Base-by-base conservation (phyloP, 2,888 invertebrate species). In the Marronus borbonicus region DNA sequence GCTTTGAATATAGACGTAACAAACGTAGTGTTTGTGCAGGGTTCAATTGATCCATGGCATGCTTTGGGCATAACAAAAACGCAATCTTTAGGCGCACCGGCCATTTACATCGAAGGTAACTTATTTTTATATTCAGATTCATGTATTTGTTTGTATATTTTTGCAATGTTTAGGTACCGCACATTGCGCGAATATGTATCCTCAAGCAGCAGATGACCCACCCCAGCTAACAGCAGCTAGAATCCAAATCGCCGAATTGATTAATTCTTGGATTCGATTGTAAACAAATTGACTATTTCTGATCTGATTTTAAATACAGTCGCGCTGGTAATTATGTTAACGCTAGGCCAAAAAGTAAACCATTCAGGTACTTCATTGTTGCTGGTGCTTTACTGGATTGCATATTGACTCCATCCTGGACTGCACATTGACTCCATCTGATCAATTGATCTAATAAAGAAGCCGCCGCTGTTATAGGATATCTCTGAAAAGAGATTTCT, bases 161-260 rank as follows among this genome's bases (percentile, higher is more conserved):
- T 44, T 44, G 10, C 44, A 44, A 44, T 44, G 44, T 12, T 44
- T 85, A 96, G 97, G 96, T 58, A 96, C 97, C n/a, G 97, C 97
- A 5, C 97, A 98, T 87, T 98, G 97, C 88, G 97, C 97, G 0
- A 95, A 97, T 86, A 96, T 97, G 96, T 97, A 97, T 86, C 96
- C 97, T 39, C 89, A 92, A 5, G 89, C 92, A 7, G 89, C 90
- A 0, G 86, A 89, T 0, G 97, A 98, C 88, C 89, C 91, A 3
- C 92, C 92, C 0, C 91, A 93, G 76, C 89, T 97, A 79, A 90
- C 89, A 50, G 90, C 90, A 65, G 96, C 97, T 0, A 92, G 97
- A 76, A 87, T 91, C 44, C 88, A 92, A 86, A 92, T 96, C 82
- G 89, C 89, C 49, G 84, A 90, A 76, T 89, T 92, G 31, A 91